A percentile compares a stretch with the other conserved stretches of the same genome.
These are phyloP conservation scores for Odontomachus brunneus DNA, from an alignment of 1,140 invertebrate genomes.

Conservation along the genomic window DNA sequence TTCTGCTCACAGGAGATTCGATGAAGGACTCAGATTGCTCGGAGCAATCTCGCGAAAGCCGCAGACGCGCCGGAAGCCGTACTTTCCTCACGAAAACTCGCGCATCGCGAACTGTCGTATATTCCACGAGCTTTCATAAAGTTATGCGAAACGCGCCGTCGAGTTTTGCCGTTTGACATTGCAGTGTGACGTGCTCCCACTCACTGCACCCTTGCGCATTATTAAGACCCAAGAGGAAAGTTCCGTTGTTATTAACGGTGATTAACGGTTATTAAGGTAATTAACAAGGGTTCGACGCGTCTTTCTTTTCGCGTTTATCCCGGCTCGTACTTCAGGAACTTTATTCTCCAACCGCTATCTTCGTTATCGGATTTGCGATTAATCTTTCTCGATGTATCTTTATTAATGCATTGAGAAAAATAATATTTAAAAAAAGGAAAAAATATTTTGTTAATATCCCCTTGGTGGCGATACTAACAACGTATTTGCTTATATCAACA, in stretches of 20 bases:
- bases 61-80: not conserved
- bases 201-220: constrained; percentile 19
- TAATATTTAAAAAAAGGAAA: no score
- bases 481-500: no score
- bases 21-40: constrained; percentile 26
- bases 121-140: constrained; percentile 24
- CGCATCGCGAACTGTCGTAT: constrained; percentile 17
- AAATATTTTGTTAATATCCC: no score
- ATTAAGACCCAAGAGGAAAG: constrained; percentile 41
- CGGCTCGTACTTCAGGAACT: not conserved
- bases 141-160: constrained; percentile 40
- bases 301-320: constrained; percentile 17
- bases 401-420: no score
- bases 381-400: not conserved
- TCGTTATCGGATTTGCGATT: not conserved
- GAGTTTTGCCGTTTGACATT: constrained; percentile 20
- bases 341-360: constrained; percentile 9
- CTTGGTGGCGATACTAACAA: no score
- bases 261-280: no score
- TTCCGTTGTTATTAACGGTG: constrained; percentile 11
- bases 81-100: constrained; percentile 8
- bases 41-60: constrained; percentile 13
- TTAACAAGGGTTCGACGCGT: constrained; percentile 27
- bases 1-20: not conserved
- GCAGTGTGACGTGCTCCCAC: constrained; percentile 8